Conservation (phyloP, 1,140 invertebrate genomes). For the Trichonephila clavipes region DNA sequence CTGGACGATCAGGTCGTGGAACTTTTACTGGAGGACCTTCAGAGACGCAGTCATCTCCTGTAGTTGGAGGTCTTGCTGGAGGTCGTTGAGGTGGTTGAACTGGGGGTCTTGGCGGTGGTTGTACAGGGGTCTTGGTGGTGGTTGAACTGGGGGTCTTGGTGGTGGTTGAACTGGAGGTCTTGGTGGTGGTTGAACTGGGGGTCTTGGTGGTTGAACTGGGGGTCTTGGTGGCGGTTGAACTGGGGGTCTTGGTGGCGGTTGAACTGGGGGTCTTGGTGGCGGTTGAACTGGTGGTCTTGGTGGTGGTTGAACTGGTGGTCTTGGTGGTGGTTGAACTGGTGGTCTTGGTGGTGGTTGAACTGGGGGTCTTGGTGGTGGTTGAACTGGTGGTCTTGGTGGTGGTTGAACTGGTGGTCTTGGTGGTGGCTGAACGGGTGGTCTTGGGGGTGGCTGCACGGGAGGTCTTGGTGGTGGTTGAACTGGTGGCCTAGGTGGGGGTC, state of each 20-base stretch:
- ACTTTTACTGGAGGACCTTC: constrained; percentile 75
- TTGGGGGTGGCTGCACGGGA: not conserved
- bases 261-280: not conserved
- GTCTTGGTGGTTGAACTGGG: constrained; percentile 9
- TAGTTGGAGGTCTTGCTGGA: constrained; percentile 54
- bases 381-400: not conserved
- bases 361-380: constrained; percentile 17
- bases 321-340: not conserved
- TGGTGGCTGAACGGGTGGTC: not conserved
- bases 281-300: not conserved
- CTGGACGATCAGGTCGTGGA: constrained; percentile 77
- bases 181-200: not conserved
- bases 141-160: constrained; percentile 33
- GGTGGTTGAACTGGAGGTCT: constrained; percentile 19
- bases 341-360: not conserved
- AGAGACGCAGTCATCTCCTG: constrained; percentile 51
- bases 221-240: constrained; percentile 28
- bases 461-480: too few species aligned
- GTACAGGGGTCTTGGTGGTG: not conserved
- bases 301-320: not conserved
- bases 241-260: not conserved
- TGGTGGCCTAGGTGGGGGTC: not conserved
- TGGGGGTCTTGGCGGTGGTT: constrained; percentile 6
- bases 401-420: not conserved
- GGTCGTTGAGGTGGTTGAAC: constrained; percentile 24